Base-by-base conservation (phyloP, 1,140 invertebrate species). In the Drosophila sturtevanti region DNA sequence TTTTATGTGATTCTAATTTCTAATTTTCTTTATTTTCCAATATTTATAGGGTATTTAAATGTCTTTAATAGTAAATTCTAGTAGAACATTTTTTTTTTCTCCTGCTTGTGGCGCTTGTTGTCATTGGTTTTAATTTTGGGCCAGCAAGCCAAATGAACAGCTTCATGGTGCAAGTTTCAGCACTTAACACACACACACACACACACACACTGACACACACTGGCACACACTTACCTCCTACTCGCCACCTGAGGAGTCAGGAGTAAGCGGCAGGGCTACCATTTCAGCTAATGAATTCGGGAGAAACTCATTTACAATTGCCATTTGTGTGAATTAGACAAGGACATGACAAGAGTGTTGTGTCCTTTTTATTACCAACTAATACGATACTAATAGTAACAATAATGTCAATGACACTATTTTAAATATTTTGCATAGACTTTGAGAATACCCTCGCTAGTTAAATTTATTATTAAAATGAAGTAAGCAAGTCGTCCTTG, bases 241-340 rank as follows among this genome's bases (percentile, higher is more conserved):
- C 10, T 6, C 9, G 6, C 31, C 6, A 34, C 2, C 31, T 9
- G 4, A 9, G 4, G 31, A 34, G 4, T 34, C 31, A 10, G 6
- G 6, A 9, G 10, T 12, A 35, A 1, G 34, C 3, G 34, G 34
- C 12, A 12, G 12, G 10, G 34, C 37, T 38, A 11, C 35, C 35
- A 37, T 12, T 37, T 16, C 31, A 4, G 6, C 4, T 58, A 24
- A 35, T 31, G 55, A 18, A 24, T 35, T 35, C 18, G n/a, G 55
- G 55, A 5, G 6, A 87, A 87, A 87, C 87, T 87, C 82, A 79
- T 68, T 87, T 81, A 79, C 78, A 87, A 82, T 87, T 81, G 71
- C 82, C 75, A 86, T 86, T 86, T 86, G 74, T 87, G 82, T 71
- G 72, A 86, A 87, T 86, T 81, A 79, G 82, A 81, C 78, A 74